Percentiles rank a stretch among this genome's conserved stretches.
These are phyloP conservation scores for Trididemnum clinides DNA, from an alignment of 23 tunicate species.

Conservation along the genomic window DNA sequence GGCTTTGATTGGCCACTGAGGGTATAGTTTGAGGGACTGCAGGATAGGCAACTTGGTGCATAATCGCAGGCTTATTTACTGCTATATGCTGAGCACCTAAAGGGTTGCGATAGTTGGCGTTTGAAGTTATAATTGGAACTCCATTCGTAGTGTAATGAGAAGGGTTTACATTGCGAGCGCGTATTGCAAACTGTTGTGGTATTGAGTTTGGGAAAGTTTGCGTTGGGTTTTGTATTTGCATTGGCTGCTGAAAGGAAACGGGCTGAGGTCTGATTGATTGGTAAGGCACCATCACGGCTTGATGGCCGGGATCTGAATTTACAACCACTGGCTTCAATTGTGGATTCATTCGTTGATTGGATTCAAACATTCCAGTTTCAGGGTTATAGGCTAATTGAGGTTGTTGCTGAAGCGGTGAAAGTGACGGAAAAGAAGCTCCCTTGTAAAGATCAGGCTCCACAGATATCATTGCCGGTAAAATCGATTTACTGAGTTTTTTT, in stretches of 20 bases:
- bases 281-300: not conserved
- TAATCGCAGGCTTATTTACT: no score
- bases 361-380: slow-evolving; percentile 5
- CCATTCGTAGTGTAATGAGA: not conserved
- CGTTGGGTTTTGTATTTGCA: not conserved
- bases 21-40: not conserved
- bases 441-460: slow-evolving; percentile 11
- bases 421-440: not conserved
- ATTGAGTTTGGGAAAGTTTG: not conserved
- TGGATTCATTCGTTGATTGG: not conserved
- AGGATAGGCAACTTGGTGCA: not conserved
- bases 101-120: not conserved
- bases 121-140: not conserved
- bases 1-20: not conserved
- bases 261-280: not conserved
- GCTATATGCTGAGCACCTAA: no score
- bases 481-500: not conserved
- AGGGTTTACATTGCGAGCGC: not conserved
- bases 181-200: not conserved
- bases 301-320: not conserved
- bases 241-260: not conserved
- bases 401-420: slow-evolving; percentile 15
- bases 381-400: slow-evolving; percentile 29
- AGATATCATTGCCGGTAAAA: slow-evolving; percentile 11
- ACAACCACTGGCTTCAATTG: not conserved